phyloP scores from a whole-genome alignment of 2,888 invertebrate genomes.

The Cabera pusaria region DNA sequence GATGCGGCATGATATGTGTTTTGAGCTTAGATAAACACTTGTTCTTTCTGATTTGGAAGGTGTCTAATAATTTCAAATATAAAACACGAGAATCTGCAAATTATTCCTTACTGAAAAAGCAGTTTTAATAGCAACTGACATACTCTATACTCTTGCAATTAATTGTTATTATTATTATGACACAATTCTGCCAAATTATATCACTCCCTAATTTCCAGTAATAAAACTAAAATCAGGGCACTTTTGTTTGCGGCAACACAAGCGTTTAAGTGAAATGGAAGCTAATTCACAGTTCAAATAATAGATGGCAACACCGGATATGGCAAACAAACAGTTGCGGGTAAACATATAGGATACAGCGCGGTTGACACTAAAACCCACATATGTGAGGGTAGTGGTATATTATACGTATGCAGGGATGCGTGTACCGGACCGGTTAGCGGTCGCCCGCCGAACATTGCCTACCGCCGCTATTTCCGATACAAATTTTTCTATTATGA shows the following conservation, averaged over 20 bases:
- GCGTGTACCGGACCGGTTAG: constrained; percentile 42
- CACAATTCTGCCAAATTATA: no score
- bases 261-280: constrained; percentile 47
- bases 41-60: no score
- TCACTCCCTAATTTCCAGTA: neutral
- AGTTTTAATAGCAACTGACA: no score
- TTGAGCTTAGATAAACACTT: no score
- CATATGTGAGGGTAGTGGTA: constrained; percentile 17
- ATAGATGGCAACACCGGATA: constrained; percentile 59
- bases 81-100: no score
- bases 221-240: constrained; percentile 4
- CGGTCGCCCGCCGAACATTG: constrained; percentile 43
- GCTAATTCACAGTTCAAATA: constrained; percentile 64
- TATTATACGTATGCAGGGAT: constrained; percentile 20
- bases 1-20: no score
- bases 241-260: constrained; percentile 12
- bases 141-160: no score
- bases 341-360: constrained; percentile 45
- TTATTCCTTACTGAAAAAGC: no score
- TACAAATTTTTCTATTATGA: constrained; percentile 20
- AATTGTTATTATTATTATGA: no score
- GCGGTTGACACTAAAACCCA: constrained; percentile 38
- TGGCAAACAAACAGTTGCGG: constrained; percentile 62
- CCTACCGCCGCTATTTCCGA: constrained; percentile 33
- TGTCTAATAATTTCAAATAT: no score